These are phyloP conservation scores for Panthera uncia DNA, from an alignment of 2,113 vertebrate genomes.

Conservation along the genomic window DNA sequence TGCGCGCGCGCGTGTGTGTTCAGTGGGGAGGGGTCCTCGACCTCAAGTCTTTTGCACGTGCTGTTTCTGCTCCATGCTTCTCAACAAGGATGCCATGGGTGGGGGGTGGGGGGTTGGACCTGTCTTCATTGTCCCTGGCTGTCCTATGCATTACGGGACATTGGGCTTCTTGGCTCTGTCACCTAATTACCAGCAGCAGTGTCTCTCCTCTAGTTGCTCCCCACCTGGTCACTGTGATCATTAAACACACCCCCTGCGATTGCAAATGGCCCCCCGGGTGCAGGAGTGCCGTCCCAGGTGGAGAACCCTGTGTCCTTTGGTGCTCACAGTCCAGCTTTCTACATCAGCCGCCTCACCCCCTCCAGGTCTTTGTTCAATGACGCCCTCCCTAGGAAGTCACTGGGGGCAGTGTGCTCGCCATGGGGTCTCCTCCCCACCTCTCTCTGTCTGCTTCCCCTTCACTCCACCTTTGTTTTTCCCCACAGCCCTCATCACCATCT, in stretches of 20 bases:
- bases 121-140: background rate
- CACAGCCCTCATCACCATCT: background rate
- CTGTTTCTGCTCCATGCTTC: background rate
- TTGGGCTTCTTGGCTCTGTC: background rate
- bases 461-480: background rate
- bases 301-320: background rate
- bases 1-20: background rate
- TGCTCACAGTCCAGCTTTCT: background rate
- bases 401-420: background rate
- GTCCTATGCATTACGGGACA: background rate
- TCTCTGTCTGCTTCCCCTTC: background rate
- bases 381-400: background rate
- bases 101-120: background rate
- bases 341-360: accelerated
- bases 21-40: background rate
- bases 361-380: background rate
- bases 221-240: background rate
- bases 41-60: background rate
- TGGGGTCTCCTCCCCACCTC: background rate
- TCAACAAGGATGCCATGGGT: background rate
- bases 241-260: background rate
- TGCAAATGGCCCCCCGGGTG: background rate
- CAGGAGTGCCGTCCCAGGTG: background rate
- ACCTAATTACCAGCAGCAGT: background rate
- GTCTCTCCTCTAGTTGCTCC: accelerated